Evolutionary conservation across 2,113 vertebrate species (phyloP).

Genomic region (Zapus hudsonius): DNA sequence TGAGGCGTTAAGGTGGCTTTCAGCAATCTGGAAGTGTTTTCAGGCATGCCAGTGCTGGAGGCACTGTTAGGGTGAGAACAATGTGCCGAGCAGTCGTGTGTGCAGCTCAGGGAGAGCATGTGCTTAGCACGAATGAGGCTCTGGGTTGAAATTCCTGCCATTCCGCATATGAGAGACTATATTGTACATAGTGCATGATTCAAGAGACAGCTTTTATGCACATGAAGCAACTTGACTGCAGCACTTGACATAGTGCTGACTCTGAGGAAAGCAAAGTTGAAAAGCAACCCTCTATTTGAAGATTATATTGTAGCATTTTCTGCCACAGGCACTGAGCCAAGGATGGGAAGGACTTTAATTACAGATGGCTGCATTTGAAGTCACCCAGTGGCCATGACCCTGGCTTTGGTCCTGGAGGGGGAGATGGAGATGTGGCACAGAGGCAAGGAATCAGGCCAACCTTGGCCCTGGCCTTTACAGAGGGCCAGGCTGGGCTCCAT

Average conservation of each 20-base stretch:
- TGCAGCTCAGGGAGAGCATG: neutral
- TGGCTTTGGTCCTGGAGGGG: neutral
- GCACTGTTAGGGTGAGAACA: neutral
- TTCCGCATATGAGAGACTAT: neutral
- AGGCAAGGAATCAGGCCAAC: neutral
- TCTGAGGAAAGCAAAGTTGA: conserved; percentile 46
- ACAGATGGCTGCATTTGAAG: conserved; percentile 25
- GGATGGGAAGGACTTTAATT: conserved; percentile 44
- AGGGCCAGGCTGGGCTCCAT: neutral
- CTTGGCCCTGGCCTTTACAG: neutral
- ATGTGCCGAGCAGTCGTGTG: neutral
- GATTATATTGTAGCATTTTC: neutral
- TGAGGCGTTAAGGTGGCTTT: neutral
- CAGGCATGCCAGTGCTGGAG: neutral
- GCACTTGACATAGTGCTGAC: conserved; percentile 2
- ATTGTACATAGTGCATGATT: neutral
- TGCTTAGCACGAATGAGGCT: neutral
- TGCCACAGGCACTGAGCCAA: neutral
- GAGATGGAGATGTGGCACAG: neutral
- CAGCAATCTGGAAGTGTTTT: neutral
- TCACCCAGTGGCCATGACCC: neutral
- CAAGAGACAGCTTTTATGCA: conserved; percentile 22
- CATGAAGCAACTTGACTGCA: conserved; percentile 13
- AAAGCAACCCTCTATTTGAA: conserved; percentile 41
- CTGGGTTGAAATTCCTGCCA: neutral